Conservation (phyloP, 1,140 invertebrate genomes). For the Eciton burchellii region DNA sequence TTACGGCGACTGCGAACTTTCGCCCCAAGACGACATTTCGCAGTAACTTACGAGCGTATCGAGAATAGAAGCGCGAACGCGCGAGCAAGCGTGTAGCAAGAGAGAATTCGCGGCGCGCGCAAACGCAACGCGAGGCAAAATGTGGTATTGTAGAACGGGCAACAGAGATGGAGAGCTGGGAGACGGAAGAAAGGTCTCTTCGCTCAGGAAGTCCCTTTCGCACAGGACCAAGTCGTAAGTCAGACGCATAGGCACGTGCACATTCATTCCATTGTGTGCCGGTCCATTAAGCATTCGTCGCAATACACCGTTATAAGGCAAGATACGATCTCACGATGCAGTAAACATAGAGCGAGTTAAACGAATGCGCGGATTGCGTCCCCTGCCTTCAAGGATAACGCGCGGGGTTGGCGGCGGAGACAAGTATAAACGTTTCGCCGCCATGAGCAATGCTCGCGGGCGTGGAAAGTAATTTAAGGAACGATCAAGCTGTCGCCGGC, state of each 20-base stretch:
- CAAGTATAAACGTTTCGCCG: slow-evolving; percentile 48
- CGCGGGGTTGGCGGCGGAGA: slow-evolving; percentile 4
- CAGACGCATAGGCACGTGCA: slow-evolving; percentile 46
- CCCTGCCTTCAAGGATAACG: not conserved
- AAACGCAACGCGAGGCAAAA: slow-evolving; percentile 12
- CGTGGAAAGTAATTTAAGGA: slow-evolving; percentile 64
- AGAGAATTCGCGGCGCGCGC: slow-evolving; percentile 39
- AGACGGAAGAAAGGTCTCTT: not conserved
- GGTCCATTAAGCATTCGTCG: slow-evolving; percentile 83
- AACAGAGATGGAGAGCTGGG: not conserved
- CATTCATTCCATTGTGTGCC: slow-evolving; percentile 78
- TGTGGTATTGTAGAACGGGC: not conserved
- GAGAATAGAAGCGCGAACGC: slow-evolving; percentile 15
- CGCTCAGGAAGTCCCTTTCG: not conserved
- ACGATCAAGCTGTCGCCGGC: slow-evolving; percentile 48
- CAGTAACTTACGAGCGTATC: slow-evolving; percentile 50
- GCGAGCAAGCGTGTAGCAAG: not conserved
- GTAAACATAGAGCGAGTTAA: slow-evolving; percentile 80
- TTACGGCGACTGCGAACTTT: slow-evolving; percentile 57
- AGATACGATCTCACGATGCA: slow-evolving; percentile 83
- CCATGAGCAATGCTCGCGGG: slow-evolving; percentile 48
- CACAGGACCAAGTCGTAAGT: slow-evolving; percentile 28
- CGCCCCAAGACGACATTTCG: slow-evolving; percentile 37
- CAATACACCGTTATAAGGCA: slow-evolving; percentile 80
- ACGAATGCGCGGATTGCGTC: slow-evolving; percentile 63